Evolutionary conservation across 2,113 vertebrate genomes (phyloP), one percentile per base, ranked within the genome.

Genomic region (Polypterus senegalus): DNA sequence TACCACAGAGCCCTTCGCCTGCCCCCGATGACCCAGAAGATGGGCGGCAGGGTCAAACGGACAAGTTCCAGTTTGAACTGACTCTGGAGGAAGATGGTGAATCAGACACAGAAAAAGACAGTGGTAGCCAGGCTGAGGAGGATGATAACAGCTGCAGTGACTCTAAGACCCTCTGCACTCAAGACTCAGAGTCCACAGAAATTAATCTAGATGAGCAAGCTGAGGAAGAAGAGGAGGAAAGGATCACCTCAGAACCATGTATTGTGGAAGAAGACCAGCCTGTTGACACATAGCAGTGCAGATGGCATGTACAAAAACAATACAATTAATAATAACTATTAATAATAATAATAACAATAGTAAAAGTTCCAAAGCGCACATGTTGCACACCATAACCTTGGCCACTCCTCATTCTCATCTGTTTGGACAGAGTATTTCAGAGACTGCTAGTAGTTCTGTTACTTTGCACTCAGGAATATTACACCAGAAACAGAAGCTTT

Each of bases 61-160:
- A 98, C 74, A 98, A 98, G 81, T 99, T 98, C 83, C 96, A 99
- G 76, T 98, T 99, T 71, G 95, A 99, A 75, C 86, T 99, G 63
- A 98, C 96, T 6, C 79, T 98, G 67, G 94, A 99, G 72, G 96
- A 98, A 79, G 94, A 97, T 0, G 92, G 91, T 1, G 94, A 97
- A 73, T 97, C 94, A 3, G 94, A 97, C 76, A 97, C 93, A 0
- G 94, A 98, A 73, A 97, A 98, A 72, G 93, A 97, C 82, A 95
- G 93, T 65, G 91, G 90, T 61, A 97, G 93, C 81, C 96, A 95
- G 70, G 91, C 92, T 1, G 94, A 98, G 67, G 78, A 79, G 6
- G 81, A 81, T 4, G 92, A 94, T 62, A 97, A 93, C 67, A 97
- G 94, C 81, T 97, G 90, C 78, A 98, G 94, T 74, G 94, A 98